A percentile compares a stretch with the other conserved stretches of the same genome.
These are phyloP conservation scores for Plodia interpunctella DNA, from an alignment of 1,140 invertebrate genomes.

Conservation along the genomic window DNA sequence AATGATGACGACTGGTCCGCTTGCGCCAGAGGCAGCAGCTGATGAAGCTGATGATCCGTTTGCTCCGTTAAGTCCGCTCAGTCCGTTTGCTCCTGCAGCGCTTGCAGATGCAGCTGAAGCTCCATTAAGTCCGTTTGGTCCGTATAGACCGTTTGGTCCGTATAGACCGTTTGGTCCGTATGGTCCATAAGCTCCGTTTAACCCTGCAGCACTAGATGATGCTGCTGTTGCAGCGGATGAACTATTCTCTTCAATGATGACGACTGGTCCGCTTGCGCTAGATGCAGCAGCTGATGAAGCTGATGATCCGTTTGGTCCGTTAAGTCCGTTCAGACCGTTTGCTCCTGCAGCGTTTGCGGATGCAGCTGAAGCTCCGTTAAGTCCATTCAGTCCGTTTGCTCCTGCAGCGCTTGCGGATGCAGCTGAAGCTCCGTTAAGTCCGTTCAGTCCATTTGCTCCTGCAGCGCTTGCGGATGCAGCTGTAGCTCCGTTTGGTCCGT, in stretches of 20 bases:
- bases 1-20: background rate
- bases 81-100: background rate
- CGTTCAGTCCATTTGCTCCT: too few relatives aligned
- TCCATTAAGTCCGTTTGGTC: too few relatives aligned
- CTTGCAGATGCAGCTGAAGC: too few relatives aligned
- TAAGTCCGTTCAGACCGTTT: constrained; percentile 1
- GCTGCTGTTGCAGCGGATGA: background rate
- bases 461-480: too few relatives aligned
- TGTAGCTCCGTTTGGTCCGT: too few relatives aligned
- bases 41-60: background rate
- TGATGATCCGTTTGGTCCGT: constrained; percentile 12
- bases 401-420: too few relatives aligned
- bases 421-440: too few relatives aligned
- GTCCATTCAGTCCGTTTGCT: too few relatives aligned
- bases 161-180: constrained; percentile 13
- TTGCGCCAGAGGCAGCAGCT: background rate
- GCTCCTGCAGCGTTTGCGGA: too few relatives aligned
- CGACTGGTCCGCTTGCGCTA: background rate
- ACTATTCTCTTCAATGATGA: background rate
- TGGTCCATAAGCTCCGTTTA: background rate
- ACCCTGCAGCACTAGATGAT: background rate
- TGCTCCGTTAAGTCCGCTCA: constrained; percentile 9
- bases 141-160: background rate
- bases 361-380: too few relatives aligned
- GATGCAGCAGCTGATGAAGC: background rate